Evolutionary conservation across 2,888 invertebrate species (phyloP), one percentile per base, ranked within the genome.

Genomic region (Iphiclides podalirius): DNA sequence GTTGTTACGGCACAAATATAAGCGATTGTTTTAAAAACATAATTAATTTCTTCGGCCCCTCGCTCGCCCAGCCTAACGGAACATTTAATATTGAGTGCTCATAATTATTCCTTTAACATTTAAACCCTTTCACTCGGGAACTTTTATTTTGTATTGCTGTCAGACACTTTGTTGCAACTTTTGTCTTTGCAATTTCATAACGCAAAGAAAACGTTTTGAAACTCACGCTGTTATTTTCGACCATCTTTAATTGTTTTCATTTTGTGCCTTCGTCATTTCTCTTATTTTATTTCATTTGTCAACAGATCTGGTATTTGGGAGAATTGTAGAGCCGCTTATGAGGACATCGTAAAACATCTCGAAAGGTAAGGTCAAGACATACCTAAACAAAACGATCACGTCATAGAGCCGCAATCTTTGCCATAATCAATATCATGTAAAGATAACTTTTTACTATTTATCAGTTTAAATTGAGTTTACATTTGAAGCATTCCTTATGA

Each of bases 291-390:
- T 74, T 81, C 77, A 67, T 85, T 85, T 89, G 85, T 85, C 90
- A 83, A 61, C 90, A 93, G 93, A 82, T 94, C 95, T 78, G 95
- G 95, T 70, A 95, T 96, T 79, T 96, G 96, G 96, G 96, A 97
- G 91, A 96, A 96, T 90, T 96, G 96, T 91, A 92, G 96, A 86
- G 96, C 96, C 61, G 96, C 96, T 66, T 97, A 97, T 86, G 97
- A 96, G 90, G 96, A 97, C 89, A 96, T 97, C 85, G 96, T 96
- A 67, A 97, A 96, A 91, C 96, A 96, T 84, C 92, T 97, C 79
- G 96, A 96, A 92, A 95, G 97, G 94, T 96, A 93, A 91, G 94
- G 31, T 11, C 2, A 31, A 31, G 6, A 31, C n/a, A n/a, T n/a
- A n/a, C n/a, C n/a, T n/a, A n/a, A n/a, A n/a, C n/a, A n/a, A n/a